Evolutionary conservation across 2,113 vertebrate genomes (phyloP), one percentile per base, ranked within the genome.

Genomic region (Chaetodon auriga): DNA sequence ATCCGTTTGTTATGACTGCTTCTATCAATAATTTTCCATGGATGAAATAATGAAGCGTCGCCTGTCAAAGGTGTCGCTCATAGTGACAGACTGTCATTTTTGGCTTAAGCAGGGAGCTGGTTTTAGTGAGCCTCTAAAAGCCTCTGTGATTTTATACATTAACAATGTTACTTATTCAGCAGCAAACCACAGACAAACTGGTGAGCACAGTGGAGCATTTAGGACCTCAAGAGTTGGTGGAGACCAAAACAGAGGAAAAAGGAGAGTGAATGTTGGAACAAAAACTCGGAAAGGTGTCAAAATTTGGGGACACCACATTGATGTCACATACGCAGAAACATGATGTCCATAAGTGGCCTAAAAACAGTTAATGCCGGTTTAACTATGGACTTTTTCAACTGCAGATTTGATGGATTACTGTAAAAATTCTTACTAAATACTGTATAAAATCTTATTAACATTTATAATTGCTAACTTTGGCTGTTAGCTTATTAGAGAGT

Each of bases 21-120:
- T 8, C 49, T 70, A 78, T 81, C 78, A 75, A 82, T 82, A 58
- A 19, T 41, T 78, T 9, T 49, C n/a, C 8, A 66, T 80, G 36
- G 38, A 60, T 69, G 21, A 62, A 74, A 85, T 21, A 0, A 69
- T 25, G 43, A 63, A 51, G 16, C 3, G 30, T 30, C 35, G n/a
- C 12, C 8, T 15, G 16, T 64, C 48, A n/a, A 71, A 64, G 48
- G 19, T 36, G 48, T 54, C 5, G 0, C 73, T 19, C 0, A 10
- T 12, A 49, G 25, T 30, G 30, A 30, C 30, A 30, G 30, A 30
- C 2, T 23, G 10, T 51, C 6, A 3, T 77, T 72, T 71, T 1
- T 4, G 72, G 70, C n/a, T 8, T 2, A 30, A 48, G 21, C 30
- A 46, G 46, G 51, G 46, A 21, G 30, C 43, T 49, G 38, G 25